Evolutionary conservation across 2,797 vertebrate species (phyloP).

Genomic region (Chaunax sp.): DNA sequence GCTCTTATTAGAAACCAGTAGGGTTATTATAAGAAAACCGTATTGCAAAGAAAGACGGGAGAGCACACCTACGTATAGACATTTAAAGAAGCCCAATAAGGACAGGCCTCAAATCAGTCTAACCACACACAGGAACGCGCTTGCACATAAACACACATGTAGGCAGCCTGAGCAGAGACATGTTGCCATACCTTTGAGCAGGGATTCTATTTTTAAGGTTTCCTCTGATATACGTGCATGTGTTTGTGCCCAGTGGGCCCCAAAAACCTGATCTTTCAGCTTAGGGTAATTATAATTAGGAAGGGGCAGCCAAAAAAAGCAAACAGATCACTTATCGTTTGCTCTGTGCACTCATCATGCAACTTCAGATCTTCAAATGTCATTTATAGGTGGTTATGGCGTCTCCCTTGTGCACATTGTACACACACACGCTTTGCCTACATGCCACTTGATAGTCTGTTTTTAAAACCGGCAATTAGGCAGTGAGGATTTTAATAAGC

Average conservation of each 20-base stretch:
- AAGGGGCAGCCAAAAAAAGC: constrained; percentile 73
- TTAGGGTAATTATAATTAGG: constrained; percentile 72
- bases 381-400: constrained; percentile 37
- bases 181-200: constrained; percentile 82
- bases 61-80: constrained; percentile 24
- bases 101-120: constrained; percentile 35
- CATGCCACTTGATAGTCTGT: background rate
- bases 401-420: constrained; percentile 30
- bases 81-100: constrained; percentile 21
- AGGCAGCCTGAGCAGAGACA: constrained; percentile 62
- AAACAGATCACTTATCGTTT: constrained; percentile 66
- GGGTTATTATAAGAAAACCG: constrained; percentile 4
- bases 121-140: background rate
- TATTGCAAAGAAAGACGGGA: constrained; percentile 29
- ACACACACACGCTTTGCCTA: too few species aligned
- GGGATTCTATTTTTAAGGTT: constrained; percentile 88
- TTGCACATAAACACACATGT: constrained; percentile 20
- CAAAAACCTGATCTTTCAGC: constrained; percentile 66
- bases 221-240: constrained; percentile 78
- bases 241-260: constrained; percentile 84
- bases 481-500: constrained; percentile 44
- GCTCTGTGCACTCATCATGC: constrained; percentile 45
- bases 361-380: constrained; percentile 61
- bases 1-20: constrained; percentile 15
- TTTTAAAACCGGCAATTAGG: constrained; percentile 30